Conservation (phyloP, 2,113 vertebrate genomes). For the Bettongia penicillata region DNA sequence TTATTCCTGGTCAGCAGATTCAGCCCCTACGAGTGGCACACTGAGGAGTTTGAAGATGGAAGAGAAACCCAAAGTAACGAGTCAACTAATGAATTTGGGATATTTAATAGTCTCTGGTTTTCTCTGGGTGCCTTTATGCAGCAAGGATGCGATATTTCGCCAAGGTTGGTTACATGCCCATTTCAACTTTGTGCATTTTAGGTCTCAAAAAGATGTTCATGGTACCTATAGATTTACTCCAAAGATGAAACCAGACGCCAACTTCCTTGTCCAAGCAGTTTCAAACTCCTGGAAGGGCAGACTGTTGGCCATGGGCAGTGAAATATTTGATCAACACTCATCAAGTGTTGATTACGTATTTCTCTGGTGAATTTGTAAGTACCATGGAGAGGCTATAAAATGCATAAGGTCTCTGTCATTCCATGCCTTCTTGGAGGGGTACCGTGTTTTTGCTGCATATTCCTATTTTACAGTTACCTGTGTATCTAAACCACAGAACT, state of each 20-base stretch:
- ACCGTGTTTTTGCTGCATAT: constrained; percentile 97
- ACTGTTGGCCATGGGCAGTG: constrained; percentile 38
- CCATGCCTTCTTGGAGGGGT: constrained; percentile 93
- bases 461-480: constrained; percentile 88
- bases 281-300: constrained; percentile 64
- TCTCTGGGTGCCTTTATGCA: constrained; percentile 97
- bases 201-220: constrained; percentile 81
- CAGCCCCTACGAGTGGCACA: constrained; percentile 99
- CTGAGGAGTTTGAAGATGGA: constrained; percentile 98
- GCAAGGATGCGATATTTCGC: constrained; percentile 97
- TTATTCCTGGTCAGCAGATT: constrained; percentile 99
- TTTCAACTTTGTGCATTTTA: constrained; percentile 90
- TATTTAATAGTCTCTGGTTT: constrained; percentile 99
- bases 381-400: constrained; percentile 87
- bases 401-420: constrained; percentile 89
- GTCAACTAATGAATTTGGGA: constrained; percentile 99
- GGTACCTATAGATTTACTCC: constrained; percentile 88
- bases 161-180: constrained; percentile 89
- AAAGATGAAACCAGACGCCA: constrained; percentile 65
- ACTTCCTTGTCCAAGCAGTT: constrained; percentile 59
- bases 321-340: constrained; percentile 69
- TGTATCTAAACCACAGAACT: constrained; percentile 81
- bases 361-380: constrained; percentile 85
- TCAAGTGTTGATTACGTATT: constrained; percentile 73
- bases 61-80: constrained; percentile 98